phyloP scores from a whole-genome alignment of 2,113 vertebrate genomes.

The Varanus salvator region DNA sequence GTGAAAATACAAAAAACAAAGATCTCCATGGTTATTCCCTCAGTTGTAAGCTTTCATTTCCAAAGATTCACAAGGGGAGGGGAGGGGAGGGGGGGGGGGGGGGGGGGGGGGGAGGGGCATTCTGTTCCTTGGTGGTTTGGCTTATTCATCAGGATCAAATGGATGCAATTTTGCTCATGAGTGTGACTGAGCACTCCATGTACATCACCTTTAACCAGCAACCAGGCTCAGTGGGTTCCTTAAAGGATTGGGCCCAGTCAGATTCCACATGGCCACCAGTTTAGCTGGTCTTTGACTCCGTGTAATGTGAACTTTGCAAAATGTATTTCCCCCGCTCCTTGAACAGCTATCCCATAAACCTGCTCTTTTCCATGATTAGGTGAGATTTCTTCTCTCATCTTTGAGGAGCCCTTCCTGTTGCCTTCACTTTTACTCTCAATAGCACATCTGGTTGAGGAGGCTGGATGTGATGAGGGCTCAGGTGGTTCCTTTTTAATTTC shows the following conservation, averaged over 20 bases:
- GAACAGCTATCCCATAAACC: neutral
- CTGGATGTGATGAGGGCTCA: neutral
- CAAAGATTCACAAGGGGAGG: neutral
- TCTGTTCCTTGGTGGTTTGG: neutral
- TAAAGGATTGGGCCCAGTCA: neutral
- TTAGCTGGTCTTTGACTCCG: conserved; percentile 4
- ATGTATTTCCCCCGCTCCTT: neutral
- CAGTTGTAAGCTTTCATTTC: neutral
- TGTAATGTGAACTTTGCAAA: conserved; percentile 4
- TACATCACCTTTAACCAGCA: neutral
- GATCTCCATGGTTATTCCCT: neutral
- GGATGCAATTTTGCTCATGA: neutral
- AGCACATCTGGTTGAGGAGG: neutral
- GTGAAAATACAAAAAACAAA: neutral
- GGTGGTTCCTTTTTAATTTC: neutral
- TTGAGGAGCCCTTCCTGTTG: neutral
- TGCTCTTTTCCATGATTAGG: neutral
- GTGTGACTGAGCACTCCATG: neutral
- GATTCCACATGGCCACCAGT: neutral
- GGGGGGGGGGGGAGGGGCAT: no score
- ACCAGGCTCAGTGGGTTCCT: neutral
- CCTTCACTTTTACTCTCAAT: conserved; percentile 26
- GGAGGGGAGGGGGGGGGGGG: no score
- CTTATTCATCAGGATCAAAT: neutral
- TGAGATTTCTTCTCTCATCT: conserved; percentile 10